Percentiles rank a stretch among this genome's conserved stretches.
phyloP scores from a whole-genome alignment of 2,888 invertebrate species.

The Acronicta aceris region DNA sequence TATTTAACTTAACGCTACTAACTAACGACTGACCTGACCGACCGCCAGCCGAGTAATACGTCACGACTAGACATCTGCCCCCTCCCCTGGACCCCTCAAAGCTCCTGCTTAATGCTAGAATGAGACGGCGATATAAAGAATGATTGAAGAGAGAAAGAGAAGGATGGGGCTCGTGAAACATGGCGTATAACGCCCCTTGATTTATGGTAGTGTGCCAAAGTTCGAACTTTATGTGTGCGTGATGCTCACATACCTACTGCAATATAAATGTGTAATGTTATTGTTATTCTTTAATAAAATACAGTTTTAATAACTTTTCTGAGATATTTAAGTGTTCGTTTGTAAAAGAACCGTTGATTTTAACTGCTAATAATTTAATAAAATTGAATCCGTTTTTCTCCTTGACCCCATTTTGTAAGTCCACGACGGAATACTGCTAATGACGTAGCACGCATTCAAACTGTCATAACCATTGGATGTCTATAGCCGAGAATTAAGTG shows the following conservation, averaged over 20 bases:
- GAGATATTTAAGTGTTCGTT: slow-evolving; percentile 26
- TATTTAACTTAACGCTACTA: slow-evolving; percentile 65
- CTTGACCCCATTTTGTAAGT: slow-evolving; percentile 69
- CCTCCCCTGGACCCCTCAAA: slow-evolving; percentile 75
- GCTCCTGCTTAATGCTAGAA: slow-evolving; percentile 80
- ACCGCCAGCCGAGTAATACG: slow-evolving; percentile 86
- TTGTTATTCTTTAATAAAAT: slow-evolving; percentile 51
- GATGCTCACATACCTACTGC: slow-evolving; percentile 66
- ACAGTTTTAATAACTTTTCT: slow-evolving; percentile 24
- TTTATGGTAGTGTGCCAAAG: slow-evolving; percentile 89
- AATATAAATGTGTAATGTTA: slow-evolving; percentile 55
- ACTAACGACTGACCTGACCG: slow-evolving; percentile 78
- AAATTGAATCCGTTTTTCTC: slow-evolving; percentile 53
- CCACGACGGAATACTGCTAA: slow-evolving; percentile 58
- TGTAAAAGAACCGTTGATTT: slow-evolving; percentile 26
- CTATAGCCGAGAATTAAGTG: slow-evolving; percentile 56
- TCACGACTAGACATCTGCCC: slow-evolving; percentile 88
- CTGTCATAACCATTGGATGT: slow-evolving; percentile 71
- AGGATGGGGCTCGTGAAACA: slow-evolving; percentile 84
- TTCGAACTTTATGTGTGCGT: slow-evolving; percentile 86
- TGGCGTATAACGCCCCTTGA: slow-evolving; percentile 90
- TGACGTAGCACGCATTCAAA: slow-evolving; percentile 65
- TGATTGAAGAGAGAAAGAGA: slow-evolving; percentile 78
- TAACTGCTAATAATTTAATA: slow-evolving; percentile 40
- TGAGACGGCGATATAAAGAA: slow-evolving; percentile 75